phyloP scores from a whole-genome alignment of 2,113 vertebrate genomes.

The Ailuropoda melanoleuca region DNA sequence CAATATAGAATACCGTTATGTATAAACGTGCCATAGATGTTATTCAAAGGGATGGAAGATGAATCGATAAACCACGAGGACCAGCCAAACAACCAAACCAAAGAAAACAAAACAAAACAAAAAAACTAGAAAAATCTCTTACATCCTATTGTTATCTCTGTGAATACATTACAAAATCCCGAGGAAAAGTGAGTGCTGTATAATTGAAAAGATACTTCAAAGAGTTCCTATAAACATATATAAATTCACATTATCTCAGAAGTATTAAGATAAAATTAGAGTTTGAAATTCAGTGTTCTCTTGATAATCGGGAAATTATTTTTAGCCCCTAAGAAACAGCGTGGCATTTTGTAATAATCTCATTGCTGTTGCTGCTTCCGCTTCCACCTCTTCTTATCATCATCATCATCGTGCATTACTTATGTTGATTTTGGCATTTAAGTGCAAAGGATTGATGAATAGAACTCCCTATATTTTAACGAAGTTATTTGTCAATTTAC shows the following conservation, averaged over 20 bases:
- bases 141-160: neutral
- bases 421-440: neutral
- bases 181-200: neutral
- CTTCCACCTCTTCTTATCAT: neutral
- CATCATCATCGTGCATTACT: neutral
- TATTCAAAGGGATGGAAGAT: neutral
- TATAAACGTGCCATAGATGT: neutral
- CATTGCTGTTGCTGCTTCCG: neutral
- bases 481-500: neutral
- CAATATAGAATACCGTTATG: neutral
- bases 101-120: neutral
- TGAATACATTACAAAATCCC: neutral
- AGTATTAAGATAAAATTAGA: conserved; percentile 39
- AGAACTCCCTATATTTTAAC: neutral
- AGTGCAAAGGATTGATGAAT: neutral
- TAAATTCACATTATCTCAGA: neutral
- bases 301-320: neutral
- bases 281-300: conserved; percentile 28
- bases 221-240: neutral
- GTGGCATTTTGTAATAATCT: neutral
- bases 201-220: conserved; percentile 37
- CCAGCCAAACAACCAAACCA: neutral
- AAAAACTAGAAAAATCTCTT: neutral
- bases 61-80: neutral
- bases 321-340: neutral